A percentile compares a stretch with the other conserved stretches of the same genome.
Conservation (phyloP, 2,797 vertebrate genomes). For the Orientallactaga sibirica region DNA sequence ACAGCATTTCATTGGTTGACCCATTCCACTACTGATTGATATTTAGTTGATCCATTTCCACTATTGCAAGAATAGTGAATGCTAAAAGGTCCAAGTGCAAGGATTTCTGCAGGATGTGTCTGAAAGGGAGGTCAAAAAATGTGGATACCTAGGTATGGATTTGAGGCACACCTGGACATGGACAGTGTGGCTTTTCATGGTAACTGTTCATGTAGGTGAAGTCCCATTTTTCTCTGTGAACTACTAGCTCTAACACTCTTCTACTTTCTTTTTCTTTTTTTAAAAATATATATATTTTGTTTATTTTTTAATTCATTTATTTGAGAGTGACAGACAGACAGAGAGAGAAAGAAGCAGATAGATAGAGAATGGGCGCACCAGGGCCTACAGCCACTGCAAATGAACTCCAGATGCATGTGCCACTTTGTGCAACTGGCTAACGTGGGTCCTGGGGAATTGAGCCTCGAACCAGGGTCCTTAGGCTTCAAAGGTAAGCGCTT, state of each 20-base stretch:
- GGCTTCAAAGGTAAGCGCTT: no score
- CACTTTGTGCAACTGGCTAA: no score
- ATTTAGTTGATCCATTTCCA: constrained; percentile 47
- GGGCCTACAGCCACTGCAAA: no score
- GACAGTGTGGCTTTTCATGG: neutral
- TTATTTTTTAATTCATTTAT: no score
- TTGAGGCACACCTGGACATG: neutral
- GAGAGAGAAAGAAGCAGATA: no score
- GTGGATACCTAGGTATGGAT: neutral
- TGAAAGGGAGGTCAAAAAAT: neutral
- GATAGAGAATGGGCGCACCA: no score
- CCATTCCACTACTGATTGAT: neutral
- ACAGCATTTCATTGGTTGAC: constrained; percentile 40
- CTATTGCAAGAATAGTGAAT: neutral
- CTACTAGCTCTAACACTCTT: neutral
- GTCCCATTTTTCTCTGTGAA: neutral
- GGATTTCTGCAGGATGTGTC: constrained; percentile 1
- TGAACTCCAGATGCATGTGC: no score
- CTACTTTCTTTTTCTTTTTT: no score
- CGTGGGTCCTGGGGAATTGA: no score
- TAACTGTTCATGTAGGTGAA: neutral
- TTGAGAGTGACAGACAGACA: no score
- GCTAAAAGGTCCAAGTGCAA: neutral
- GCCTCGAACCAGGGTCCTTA: no score
- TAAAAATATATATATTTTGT: no score